phyloP scores from a whole-genome alignment of 2,113 vertebrate genomes.

The Pachyramphus minor region DNA sequence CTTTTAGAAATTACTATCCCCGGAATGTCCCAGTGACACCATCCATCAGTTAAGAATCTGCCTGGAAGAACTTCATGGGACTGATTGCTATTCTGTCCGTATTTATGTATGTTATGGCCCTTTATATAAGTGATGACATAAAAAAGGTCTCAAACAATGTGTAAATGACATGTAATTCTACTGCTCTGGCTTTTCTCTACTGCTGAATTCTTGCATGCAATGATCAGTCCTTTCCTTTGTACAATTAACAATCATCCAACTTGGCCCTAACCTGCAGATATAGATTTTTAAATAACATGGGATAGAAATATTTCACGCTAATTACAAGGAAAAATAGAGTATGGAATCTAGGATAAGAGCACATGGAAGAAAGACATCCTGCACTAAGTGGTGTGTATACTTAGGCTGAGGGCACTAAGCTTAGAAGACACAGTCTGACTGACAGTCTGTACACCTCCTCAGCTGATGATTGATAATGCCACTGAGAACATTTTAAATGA shows the following conservation, averaged over 20 bases:
- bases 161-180: background rate
- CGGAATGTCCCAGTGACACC: background rate
- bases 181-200: background rate
- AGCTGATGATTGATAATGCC: conserved; percentile 50
- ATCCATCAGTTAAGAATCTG: background rate
- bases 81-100: background rate
- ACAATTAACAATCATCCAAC: background rate
- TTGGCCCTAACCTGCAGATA: background rate
- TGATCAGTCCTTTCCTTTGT: background rate
- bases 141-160: background rate
- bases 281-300: background rate
- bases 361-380: background rate
- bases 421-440: background rate
- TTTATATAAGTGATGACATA: background rate
- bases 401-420: background rate
- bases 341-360: background rate
- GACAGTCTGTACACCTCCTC: background rate
- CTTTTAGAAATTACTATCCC: background rate
- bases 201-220: background rate
- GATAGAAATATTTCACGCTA: background rate
- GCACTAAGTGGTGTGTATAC: background rate
- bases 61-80: background rate
- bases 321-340: background rate
- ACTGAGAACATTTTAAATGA: conserved; percentile 60
- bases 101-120: background rate